phyloP scores from a whole-genome alignment of 2,797 vertebrate genomes.

The Sebastes oblongus region DNA sequence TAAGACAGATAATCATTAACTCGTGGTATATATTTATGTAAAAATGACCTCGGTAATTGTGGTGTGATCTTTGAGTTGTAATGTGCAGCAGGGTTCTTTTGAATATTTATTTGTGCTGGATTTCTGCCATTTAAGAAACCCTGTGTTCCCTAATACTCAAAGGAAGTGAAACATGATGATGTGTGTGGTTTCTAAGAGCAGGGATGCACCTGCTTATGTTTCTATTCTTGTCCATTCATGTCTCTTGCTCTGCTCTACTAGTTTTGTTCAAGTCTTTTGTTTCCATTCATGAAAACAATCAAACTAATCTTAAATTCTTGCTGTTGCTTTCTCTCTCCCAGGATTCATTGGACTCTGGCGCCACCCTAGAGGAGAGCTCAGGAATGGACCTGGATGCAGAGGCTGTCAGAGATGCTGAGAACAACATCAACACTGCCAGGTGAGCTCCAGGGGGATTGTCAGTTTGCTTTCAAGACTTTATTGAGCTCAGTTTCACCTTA shows the following conservation, averaged over 20 bases:
- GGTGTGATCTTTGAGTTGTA: background rate
- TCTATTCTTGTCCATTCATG: background rate
- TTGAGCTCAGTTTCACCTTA: background rate
- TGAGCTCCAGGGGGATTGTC: slow-evolving; percentile 49
- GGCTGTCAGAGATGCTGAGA: slow-evolving; percentile 79
- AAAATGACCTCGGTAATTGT: background rate
- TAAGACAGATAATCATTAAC: background rate
- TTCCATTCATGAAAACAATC: background rate
- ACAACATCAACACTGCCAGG: slow-evolving; percentile 86
- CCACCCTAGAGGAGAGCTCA: slow-evolving; percentile 80
- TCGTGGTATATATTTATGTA: background rate
- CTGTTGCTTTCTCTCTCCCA: slow-evolving; percentile 33
- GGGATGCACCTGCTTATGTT: background rate
- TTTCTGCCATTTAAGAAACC: background rate
- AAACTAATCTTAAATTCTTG: background rate
- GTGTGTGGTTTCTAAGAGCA: background rate
- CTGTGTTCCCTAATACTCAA: background rate
- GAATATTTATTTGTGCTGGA: background rate
- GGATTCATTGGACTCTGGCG: slow-evolving; percentile 61
- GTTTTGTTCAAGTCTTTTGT: background rate
- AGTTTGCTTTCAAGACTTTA: background rate
- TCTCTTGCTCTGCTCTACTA: background rate
- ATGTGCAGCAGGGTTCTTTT: background rate
- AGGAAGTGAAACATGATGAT: slow-evolving; percentile 4
- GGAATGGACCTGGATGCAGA: slow-evolving; percentile 85